Evolutionary conservation across 2,888 invertebrate species (phyloP), one percentile per base, ranked within the genome.

Genomic region (Drosophila demipolita): DNA sequence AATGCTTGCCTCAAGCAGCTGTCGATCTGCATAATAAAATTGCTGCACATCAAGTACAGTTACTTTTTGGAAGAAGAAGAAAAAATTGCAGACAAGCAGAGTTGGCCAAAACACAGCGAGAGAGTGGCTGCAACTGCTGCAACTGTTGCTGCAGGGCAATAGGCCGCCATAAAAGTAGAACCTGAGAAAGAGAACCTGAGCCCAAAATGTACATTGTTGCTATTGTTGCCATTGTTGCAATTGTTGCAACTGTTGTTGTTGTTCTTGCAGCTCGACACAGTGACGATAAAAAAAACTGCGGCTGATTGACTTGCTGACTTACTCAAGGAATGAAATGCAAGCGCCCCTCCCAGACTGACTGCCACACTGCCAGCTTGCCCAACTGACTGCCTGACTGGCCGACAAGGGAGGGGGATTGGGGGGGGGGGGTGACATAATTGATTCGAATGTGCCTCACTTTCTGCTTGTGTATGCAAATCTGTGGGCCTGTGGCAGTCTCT

Each of bases 21-120:
- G 87, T 71, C 84, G 80, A 87, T 87, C 84, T 87, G 84, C 82
- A 80, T 87, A 87, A 87, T 84, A 73, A 80, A 82, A 84, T 80
- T 71, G 66, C 74, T 45, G 82, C 64, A 61, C 73, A 83, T 75
- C 73, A 81, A 59, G 86, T 72, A 84, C 84, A 82, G 84, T 84
- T 87, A 84, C 65, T 42, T 57, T 66, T 45, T 61, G 55, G 75
- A 36, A 36, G 2, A 36, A 36, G 15, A 49, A 42, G 26, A 17
- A 17, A 17, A 77, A 70, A 68, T 68, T 63, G 67, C 67, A 68
- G 45, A 23, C 23, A 45, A 45, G 52, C n/a, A 48, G 58, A 42
- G 57, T 57, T 58, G 48, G 59, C 26, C 38, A n/a, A 38, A 29
- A 29, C 29, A 12, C n/a, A 38, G 62, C 71, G 63, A 67, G 72